Conservation (phyloP, 2,797 vertebrate genomes). For the Gymnocypris eckloni region DNA sequence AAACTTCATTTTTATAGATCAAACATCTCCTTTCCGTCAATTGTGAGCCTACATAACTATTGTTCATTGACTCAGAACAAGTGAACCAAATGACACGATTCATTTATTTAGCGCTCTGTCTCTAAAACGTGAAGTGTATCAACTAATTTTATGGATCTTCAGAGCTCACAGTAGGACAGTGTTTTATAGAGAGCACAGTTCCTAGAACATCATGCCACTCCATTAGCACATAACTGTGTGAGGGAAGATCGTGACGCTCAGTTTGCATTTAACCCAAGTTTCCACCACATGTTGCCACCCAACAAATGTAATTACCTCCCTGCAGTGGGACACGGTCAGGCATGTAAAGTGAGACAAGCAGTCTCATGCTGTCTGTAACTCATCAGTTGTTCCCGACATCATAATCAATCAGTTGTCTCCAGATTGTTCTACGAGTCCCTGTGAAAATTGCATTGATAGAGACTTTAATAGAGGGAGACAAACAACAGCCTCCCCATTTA, state of each 20-base stretch:
- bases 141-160: conserved; percentile 44
- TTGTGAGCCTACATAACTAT: background rate
- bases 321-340: conserved; percentile 3
- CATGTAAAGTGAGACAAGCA: conserved; percentile 17
- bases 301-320: conserved; percentile 39
- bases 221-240: conserved; percentile 28
- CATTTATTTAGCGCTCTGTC: conserved; percentile 7
- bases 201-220: conserved; percentile 43
- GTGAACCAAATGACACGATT: conserved; percentile 29
- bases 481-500: conserved; percentile 17
- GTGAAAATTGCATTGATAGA: conserved; percentile 27
- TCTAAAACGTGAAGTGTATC: conserved; percentile 21
- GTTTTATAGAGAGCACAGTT: conserved; percentile 28
- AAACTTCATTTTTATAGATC: conserved; percentile 3
- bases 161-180: conserved; percentile 22
- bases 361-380: conserved; percentile 12
- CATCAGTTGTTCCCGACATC: conserved; percentile 8
- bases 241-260: background rate
- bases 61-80: conserved; percentile 15
- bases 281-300: conserved; percentile 32
- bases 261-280: conserved; percentile 11
- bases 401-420: conserved; percentile 36
- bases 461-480: conserved; percentile 13
- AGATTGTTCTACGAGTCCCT: conserved; percentile 20
- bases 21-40: background rate